A percentile compares a stretch with the other conserved stretches of the same genome.
phyloP scores from a whole-genome alignment of 2,113 vertebrate species.

The Phalacrocorax carbo region DNA sequence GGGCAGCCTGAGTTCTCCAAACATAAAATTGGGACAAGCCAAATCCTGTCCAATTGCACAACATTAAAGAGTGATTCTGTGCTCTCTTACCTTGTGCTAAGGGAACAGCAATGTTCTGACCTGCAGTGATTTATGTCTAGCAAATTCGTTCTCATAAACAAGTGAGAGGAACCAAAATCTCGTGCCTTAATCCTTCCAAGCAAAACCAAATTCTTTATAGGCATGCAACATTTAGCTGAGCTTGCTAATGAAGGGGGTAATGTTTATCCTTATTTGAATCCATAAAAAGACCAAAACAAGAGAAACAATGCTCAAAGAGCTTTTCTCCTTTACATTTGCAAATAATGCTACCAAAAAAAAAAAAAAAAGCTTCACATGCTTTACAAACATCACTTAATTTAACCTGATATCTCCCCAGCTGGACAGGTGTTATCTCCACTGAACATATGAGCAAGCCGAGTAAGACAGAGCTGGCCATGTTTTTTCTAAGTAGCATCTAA shows the following conservation, averaged over 20 bases:
- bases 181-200: conserved; percentile 3
- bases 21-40: conserved; percentile 42
- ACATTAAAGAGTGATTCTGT: conserved; percentile 56
- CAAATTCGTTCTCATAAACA: conserved; percentile 24
- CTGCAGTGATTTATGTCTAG: conserved; percentile 43
- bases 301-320: neutral
- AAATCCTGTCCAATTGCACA: conserved; percentile 60
- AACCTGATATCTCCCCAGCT: neutral
- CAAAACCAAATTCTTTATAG: conserved; percentile 18
- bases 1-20: conserved; percentile 35
- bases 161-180: conserved; percentile 33
- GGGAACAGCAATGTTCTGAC: conserved; percentile 54
- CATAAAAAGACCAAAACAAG: neutral
- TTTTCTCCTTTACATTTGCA: neutral
- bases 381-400: neutral
- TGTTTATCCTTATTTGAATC: neutral
- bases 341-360: neutral
- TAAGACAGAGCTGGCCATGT: conserved; percentile 23
- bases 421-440: conserved; percentile 34
- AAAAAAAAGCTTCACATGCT: neutral
- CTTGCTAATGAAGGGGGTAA: neutral
- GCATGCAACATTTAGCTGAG: neutral
- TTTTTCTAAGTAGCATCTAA: neutral
- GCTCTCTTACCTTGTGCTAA: conserved; percentile 37
- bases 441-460: conserved; percentile 8